Evolutionary conservation across 2,888 invertebrate species (phyloP).

Genomic region (Lepidochrysops patricia): DNA sequence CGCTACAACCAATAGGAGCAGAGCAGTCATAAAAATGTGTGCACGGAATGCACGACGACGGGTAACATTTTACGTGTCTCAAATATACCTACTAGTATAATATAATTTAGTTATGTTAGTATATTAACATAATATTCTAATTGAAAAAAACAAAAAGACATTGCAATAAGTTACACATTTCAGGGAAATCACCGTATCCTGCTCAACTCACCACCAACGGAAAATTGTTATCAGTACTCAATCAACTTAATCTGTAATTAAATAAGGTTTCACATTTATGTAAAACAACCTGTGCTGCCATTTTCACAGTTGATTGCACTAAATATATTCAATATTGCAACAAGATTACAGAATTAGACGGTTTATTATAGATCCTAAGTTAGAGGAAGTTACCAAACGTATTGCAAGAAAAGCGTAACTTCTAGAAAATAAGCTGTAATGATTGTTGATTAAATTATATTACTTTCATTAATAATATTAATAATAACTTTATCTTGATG

Average conservation of each 20-base stretch:
- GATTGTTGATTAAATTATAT: not conserved
- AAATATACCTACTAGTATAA: no score
- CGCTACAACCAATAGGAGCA: no score
- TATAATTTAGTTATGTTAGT: no score
- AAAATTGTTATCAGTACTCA: conserved; percentile 3
- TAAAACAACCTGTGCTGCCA: conserved; percentile 27
- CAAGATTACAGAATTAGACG: conserved; percentile 28
- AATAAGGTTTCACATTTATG: conserved; percentile 24
- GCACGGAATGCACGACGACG: no score
- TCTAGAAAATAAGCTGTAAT: not conserved
- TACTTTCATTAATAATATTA: no score
- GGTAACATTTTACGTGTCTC: no score
- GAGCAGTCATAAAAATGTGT: no score
- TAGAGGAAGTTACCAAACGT: conserved; percentile 29
- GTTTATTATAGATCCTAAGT: conserved; percentile 23
- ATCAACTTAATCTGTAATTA: conserved; percentile 13
- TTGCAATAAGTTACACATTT: not conserved
- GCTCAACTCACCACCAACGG: not conserved
- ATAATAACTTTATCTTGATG: no score
- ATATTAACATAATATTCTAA: no score
- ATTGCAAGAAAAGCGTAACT: not conserved
- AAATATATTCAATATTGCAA: conserved; percentile 30
- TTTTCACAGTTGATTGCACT: conserved; percentile 34
- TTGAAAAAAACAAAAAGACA: not conserved
- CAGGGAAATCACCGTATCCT: not conserved